Evolutionary conservation across 2,113 vertebrate species (phyloP).

Genomic region (Anser brachyrhynchus): DNA sequence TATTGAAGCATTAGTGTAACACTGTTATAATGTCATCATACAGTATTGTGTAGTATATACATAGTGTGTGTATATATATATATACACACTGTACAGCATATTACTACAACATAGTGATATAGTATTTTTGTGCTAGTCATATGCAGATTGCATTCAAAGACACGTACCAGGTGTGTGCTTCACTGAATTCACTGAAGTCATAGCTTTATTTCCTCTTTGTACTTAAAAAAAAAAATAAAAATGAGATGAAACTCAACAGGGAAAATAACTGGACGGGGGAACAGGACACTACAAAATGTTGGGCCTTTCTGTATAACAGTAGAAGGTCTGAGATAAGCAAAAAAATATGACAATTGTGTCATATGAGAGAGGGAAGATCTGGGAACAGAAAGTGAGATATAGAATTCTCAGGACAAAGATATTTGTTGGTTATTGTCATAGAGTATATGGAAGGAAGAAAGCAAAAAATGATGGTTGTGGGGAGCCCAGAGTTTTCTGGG

Average conservation of each 20-base stretch:
- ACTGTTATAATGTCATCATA: not conserved
- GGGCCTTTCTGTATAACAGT: not conserved
- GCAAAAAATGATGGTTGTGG: not conserved
- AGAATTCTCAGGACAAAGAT: not conserved
- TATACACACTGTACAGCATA: not conserved
- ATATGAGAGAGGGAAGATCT: not conserved
- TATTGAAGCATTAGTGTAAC: not conserved
- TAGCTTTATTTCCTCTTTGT: not conserved
- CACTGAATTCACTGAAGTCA: not conserved
- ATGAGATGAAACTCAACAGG: not conserved
- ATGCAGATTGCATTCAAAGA: not conserved
- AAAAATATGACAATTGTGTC: too few species aligned
- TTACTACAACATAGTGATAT: not conserved
- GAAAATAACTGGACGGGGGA: not conserved
- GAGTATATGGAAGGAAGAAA: not conserved
- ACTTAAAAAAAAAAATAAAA: accelerated
- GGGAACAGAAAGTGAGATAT: not conserved
- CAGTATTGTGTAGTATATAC: not conserved
- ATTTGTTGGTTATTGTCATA: not conserved
- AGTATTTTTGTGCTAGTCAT: not conserved
- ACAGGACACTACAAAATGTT: not conserved
- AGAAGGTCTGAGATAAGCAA: not conserved
- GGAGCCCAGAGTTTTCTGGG: not conserved
- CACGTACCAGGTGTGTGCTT: not conserved
- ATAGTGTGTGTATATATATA: not conserved